Conservation (phyloP, 1,140 invertebrate species). For the Brachionus calyciflorus region DNA sequence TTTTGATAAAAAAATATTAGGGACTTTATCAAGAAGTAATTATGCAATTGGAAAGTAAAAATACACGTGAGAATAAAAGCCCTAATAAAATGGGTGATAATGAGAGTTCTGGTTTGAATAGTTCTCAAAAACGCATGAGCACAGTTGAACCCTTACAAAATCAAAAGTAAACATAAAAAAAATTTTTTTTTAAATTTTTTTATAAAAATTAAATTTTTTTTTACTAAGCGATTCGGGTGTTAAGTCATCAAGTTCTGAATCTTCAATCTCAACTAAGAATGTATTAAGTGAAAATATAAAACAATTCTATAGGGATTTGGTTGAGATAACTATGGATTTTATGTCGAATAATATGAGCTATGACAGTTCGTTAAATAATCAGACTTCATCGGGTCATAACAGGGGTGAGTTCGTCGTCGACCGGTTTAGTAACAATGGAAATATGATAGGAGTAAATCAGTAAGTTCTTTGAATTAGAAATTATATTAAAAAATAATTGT, state of each 20-base stretch:
- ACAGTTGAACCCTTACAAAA: background rate
- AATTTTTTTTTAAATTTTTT: background rate
- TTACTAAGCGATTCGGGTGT: background rate
- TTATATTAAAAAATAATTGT: no score
- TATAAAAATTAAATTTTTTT: background rate
- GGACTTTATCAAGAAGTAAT: constrained; percentile 39
- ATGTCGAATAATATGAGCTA: constrained; percentile 40
- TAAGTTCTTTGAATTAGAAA: no score
- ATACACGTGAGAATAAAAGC: background rate
- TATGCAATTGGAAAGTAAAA: constrained; percentile 1
- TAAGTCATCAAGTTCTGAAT: background rate
- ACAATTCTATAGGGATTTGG: constrained; percentile 3
- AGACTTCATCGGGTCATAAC: constrained; percentile 1
- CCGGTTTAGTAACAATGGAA: constrained; percentile 14
- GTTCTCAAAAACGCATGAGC: background rate
- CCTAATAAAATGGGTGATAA: background rate
- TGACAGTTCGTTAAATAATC: background rate
- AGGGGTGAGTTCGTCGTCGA: constrained; percentile 6
- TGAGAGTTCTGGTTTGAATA: background rate
- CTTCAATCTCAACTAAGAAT: background rate
- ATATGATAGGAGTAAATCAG: background rate
- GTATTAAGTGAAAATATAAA: constrained; percentile 5
- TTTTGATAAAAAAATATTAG: no score
- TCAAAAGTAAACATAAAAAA: background rate
- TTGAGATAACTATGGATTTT: constrained; percentile 42